Base-by-base conservation (phyloP, 2,797 vertebrate genomes). In the Mico argentatus region DNA sequence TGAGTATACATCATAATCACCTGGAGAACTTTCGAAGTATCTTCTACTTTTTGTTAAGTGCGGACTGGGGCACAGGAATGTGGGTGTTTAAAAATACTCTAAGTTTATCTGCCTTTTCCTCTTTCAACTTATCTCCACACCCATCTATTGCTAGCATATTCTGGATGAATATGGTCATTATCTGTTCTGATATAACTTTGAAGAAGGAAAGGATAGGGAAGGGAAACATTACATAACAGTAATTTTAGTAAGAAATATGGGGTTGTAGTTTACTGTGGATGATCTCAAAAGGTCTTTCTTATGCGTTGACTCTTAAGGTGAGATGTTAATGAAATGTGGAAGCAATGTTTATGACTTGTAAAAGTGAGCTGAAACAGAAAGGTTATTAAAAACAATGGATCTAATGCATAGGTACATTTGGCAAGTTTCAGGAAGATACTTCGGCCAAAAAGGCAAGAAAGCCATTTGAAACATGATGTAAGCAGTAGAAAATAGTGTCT, bases 1-100 rank as follows among this genome's bases (percentile, higher is more conserved):
- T 64, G 14, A 57, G 11, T 36, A 41, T 39, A 39, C 24, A 77
- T 85, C 17, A n/a, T 10, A 44, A 64, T 77, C 33, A 61, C 11
- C n/a, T 26, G 36, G 22, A 79, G 36, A 67, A 75, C 7, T 17
- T 75, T 44, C 19, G 10, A 57, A 52, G 52, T 61, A 82, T 52
- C 82, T 73, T 61, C 3, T 77, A 39, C 27, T 77, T 76, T 3
- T 80, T 67, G 9, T 14, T 83, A 88, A 80, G 5, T 83, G 36
- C 50, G n/a, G 1, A 70, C 44, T 30, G 19, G 8, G 1, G 2
- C 0, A 30, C 20, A 44, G 6, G 17, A 10, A 20, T 41, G 4
- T 2, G n/a, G 8, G 24, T n/a, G 36, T 55, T 95, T 46, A 12
- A 57, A 84, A 76, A n/a, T 67, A 9, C 4, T 88, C 7, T n/a